Conservation (phyloP, 2,797 vertebrate species). For the Pantherophis alleghaniensis region DNA sequence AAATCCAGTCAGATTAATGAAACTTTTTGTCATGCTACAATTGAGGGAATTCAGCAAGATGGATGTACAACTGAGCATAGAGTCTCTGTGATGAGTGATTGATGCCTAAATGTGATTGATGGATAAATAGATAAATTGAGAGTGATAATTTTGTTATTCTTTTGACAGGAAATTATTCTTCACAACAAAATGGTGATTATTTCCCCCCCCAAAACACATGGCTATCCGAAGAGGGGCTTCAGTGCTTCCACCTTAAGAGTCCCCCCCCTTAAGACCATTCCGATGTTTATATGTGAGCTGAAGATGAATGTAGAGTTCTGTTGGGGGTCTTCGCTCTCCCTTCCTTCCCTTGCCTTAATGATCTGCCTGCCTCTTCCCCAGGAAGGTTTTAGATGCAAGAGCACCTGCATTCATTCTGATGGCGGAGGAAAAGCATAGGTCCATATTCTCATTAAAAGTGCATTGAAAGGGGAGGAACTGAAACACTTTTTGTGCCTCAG, state of each 20-base stretch:
- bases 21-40: neutral
- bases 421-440: neutral
- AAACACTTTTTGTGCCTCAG: neutral
- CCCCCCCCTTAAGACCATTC: neutral
- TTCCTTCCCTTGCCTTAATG: neutral
- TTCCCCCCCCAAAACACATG: neutral
- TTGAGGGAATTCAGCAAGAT: neutral
- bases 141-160: neutral
- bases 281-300: neutral
- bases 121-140: neutral
- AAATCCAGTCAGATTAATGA: neutral
- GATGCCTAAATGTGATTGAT: neutral
- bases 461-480: neutral
- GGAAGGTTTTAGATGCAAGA: neutral
- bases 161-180: neutral
- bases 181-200: neutral
- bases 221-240: neutral
- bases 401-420: neutral
- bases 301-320: too few relatives aligned
- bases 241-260: neutral
- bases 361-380: neutral
- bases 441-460: neutral
- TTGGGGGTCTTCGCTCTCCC: neutral
- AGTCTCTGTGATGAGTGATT: neutral
- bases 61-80: neutral